Base-by-base conservation (phyloP, 2,888 invertebrate genomes). In the Glaucopsyche alexis region DNA sequence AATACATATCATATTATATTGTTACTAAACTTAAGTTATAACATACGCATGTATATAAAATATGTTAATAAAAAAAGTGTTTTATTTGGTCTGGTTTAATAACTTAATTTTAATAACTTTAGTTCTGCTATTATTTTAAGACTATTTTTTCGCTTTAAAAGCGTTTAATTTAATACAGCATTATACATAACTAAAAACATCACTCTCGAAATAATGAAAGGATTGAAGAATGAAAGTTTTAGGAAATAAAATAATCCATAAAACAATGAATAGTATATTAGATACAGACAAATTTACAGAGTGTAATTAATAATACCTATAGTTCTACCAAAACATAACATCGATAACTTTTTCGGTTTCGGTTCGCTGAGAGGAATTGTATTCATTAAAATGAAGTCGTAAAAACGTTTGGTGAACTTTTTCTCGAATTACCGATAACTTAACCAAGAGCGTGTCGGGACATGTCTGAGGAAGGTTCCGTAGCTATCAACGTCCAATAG, bases 251-350 rank as follows among this genome's bases (percentile, higher is more conserved):
- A 60, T 29, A 29, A 38, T 60, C 11, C 8, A 42, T 66, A 66
- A 66, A 66, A 66, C 66, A 66, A 66, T 42, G 40, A 42, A 66
- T 60, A 60, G 60, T 66, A 66, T 66, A 66, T 66, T 66, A 60
- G 60, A 60, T 60, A 66, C 66, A 66, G 66, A 66, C 42, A 66
- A 65, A 66, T 66, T 66, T 66, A 66, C 66, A 66, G 38, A 65
- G 16, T 16, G 66, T 66, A 60, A 60, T 60, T 38, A 38, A 60
- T 60, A 38, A 60, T 14, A 38, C 60, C 60, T 60, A n/a, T n/a
- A 60, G 60, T 60, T 38, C 60, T 60, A 38, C 29, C 13, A 60
- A 38, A 29, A 47, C 47, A 60, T 60, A 60, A 60, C 14, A 60
- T 60, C 14, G 29, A 60, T 60, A 29, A 29, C 14, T 60, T 60